A percentile compares a stretch with the other conserved stretches of the same genome.
These are phyloP conservation scores for Manis javanica DNA, from an alignment of 2,797 vertebrate genomes.

Conservation along the genomic window DNA sequence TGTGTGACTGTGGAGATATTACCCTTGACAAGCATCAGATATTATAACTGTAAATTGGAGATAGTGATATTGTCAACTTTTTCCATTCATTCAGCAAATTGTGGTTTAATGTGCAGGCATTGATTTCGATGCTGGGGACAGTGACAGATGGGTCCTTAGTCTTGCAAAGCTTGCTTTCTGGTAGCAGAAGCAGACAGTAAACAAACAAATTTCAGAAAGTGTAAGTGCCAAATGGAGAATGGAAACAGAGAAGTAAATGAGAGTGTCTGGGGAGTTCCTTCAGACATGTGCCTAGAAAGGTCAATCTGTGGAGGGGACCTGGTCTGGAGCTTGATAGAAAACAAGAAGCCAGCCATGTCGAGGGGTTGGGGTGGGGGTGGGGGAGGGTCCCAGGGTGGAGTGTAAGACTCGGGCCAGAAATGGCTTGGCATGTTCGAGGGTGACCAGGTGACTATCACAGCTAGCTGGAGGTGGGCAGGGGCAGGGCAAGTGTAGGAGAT, in stretches of 20 bases:
- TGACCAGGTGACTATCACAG: neutral
- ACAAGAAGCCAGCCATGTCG: neutral
- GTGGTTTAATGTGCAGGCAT: neutral
- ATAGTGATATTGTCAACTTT: neutral
- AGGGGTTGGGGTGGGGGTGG: neutral
- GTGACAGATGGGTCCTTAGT: conserved; percentile 63
- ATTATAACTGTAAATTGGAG: neutral
- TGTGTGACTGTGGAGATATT: neutral
- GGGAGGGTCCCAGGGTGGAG: neutral
- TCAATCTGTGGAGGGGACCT: neutral
- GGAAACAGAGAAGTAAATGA: conserved; percentile 26
- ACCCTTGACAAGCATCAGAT: neutral
- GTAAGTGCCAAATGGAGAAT: neutral
- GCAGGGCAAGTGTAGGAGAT: neutral
- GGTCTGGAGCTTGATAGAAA: neutral
- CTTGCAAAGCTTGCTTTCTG: conserved; percentile 53
- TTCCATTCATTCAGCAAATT: neutral
- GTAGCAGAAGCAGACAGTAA: conserved; percentile 60
- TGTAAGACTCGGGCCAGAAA: neutral
- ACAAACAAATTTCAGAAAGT: conserved; percentile 50
- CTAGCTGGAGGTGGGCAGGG: neutral
- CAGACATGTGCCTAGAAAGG: neutral
- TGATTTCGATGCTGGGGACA: neutral
- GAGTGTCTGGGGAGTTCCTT: neutral
- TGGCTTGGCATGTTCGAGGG: neutral